These are phyloP conservation scores for Coelopa pilipes DNA, from an alignment of 2,888 invertebrate species.

Conservation along the genomic window DNA sequence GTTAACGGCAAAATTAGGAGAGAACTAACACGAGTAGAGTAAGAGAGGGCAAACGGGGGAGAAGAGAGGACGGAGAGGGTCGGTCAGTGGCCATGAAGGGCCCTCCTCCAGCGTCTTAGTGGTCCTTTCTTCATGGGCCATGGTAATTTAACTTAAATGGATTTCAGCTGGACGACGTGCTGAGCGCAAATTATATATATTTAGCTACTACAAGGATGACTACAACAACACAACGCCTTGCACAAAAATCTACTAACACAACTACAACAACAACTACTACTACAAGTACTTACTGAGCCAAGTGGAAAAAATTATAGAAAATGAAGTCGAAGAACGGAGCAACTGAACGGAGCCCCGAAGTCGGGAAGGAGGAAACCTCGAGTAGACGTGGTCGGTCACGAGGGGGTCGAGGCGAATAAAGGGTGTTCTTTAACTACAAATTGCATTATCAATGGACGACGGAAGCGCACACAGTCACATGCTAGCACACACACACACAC, in stretches of 20 bases:
- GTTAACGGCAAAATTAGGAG: too few species aligned
- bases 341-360: background rate
- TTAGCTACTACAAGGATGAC: background rate
- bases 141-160: conserved; percentile 33
- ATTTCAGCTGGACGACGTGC: conserved; percentile 21
- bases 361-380: background rate
- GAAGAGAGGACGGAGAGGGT: too few species aligned
- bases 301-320: background rate
- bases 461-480: background rate
- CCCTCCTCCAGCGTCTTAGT: too few species aligned
- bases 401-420: conserved; percentile 1
- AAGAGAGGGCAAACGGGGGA: too few species aligned
- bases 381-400: background rate
- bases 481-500: background rate
- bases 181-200: conserved; percentile 25
- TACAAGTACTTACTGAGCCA: too few species aligned
- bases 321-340: background rate
- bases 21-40: too few species aligned
- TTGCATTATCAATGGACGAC: conserved; percentile 32
- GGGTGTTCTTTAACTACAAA: conserved; percentile 33
- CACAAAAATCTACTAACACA: too few species aligned
- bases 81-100: too few species aligned
- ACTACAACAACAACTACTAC: too few species aligned
- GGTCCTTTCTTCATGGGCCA: background rate
- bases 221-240: background rate